Base-by-base conservation (phyloP, 1,140 invertebrate genomes). In the Aphaenogaster floridana region DNA sequence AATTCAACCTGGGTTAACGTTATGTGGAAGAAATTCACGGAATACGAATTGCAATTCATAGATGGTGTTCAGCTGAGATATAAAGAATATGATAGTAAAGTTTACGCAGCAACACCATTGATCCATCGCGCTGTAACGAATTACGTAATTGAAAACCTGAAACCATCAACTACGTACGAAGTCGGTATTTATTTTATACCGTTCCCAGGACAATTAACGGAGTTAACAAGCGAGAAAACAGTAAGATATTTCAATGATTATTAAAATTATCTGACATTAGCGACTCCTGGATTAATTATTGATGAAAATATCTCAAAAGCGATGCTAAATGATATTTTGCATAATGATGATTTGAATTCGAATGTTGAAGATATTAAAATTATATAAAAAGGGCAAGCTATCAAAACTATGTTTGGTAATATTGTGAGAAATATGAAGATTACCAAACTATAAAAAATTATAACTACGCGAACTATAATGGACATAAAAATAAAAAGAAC, bases 21-120 rank as follows among this genome's bases (percentile, higher is more conserved):
- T 0, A 96, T 96, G 50, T 99, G 98, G 98, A 96, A 97, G 88
- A 97, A 97, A 92, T 98, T 99, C 88, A 96, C 96, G 1, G 97
- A 97, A 69, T 96, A 97, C 28, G 98, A 99, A 93, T 93, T 98
- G 86, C 97, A 97, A 76, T 97, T 97, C 88, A 97, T 97, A 87
- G 97, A 98, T 89, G 97, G 97, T 2, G 96, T 97, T 21, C 97
- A 97, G 87, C 90, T 98, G 15, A 95, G 97, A 76, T 98, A 97
- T 92, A 97, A 97, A 92, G 97, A 97, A 90, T 94, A 96, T 1
- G 96, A 97, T 66, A 96, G 97, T 57, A 97, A 97, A 94, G 96
- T 97, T 76, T 97, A 97, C 90, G 96, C 96, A n/a, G 97, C 97
- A 0, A 97, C 97, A 1, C 97, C 97, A 5, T 92, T 98, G 34